Conservation (phyloP, 2,113 vertebrate species). For the Megaceryle maxima region DNA sequence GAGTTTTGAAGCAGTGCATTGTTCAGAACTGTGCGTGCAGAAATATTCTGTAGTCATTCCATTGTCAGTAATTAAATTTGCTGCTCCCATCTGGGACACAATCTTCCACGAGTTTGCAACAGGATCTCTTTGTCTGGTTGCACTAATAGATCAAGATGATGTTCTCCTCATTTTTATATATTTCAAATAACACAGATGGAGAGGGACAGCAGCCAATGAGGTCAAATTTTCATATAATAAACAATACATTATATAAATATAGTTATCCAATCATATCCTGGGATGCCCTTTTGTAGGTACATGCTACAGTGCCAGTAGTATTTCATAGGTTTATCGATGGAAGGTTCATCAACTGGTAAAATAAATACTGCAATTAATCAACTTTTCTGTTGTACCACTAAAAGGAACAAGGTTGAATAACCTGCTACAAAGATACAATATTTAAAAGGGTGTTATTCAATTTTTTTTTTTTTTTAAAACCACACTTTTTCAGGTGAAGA, state of each 20-base stretch:
- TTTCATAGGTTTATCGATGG: not conserved
- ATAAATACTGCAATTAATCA: not conserved
- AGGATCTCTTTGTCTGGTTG: slow-evolving; percentile 31
- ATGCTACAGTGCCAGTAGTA: not conserved
- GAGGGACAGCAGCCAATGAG: not conserved
- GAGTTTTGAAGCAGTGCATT: not conserved
- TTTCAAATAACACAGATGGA: not conserved
- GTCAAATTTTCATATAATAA: not conserved
- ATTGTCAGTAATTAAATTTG: slow-evolving; percentile 46
- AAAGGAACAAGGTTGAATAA: not conserved
- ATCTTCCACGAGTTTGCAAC: not conserved
- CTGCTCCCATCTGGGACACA: slow-evolving; percentile 13
- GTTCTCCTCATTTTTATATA: not conserved
- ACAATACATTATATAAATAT: not conserved
- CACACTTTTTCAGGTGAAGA: not conserved
- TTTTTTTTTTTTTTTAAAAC: not conserved
- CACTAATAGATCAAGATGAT: not conserved
- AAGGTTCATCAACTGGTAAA: not conserved
- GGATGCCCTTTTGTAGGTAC: not conserved
- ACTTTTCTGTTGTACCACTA: not conserved
- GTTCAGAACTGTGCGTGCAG: slow-evolving; percentile 15
- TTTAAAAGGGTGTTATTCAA: not conserved
- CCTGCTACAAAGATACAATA: not conserved
- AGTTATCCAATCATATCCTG: not conserved
- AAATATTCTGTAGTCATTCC: slow-evolving; percentile 14